phyloP scores from a whole-genome alignment of 2,888 invertebrate species.

The Oligia strigilis region DNA sequence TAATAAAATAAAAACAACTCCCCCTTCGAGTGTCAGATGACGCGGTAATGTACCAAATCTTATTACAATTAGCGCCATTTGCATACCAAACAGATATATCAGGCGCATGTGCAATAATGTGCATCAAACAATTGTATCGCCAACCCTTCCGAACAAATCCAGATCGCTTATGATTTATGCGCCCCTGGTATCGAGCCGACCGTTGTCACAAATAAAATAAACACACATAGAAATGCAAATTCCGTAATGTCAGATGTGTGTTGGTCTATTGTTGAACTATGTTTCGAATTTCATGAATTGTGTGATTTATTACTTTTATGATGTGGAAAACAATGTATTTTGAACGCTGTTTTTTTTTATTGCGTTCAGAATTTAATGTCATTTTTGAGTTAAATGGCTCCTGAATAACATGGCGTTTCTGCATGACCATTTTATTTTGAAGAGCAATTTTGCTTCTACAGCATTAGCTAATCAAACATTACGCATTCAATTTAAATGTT shows the following conservation, averaged over 20 bases:
- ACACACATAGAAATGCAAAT: slow-evolving; percentile 85
- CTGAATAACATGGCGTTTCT: slow-evolving; percentile 29
- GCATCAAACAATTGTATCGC: slow-evolving; percentile 69
- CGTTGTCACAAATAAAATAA: slow-evolving; percentile 78
- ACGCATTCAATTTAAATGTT: slow-evolving; percentile 31
- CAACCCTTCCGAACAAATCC: slow-evolving; percentile 81
- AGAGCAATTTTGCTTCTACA: slow-evolving; percentile 8
- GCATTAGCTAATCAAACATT: slow-evolving; percentile 15
- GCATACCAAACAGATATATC: slow-evolving; percentile 87
- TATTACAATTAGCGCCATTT: slow-evolving; percentile 88
- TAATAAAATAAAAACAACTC: slow-evolving; percentile 69
- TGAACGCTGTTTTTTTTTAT: slow-evolving; percentile 24
- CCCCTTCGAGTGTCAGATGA: slow-evolving; percentile 67
- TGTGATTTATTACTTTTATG: slow-evolving; percentile 63
- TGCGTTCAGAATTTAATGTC: slow-evolving; percentile 22
- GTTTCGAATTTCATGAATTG: slow-evolving; percentile 57
- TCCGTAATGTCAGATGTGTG: slow-evolving; percentile 68
- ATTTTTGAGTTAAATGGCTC: slow-evolving; percentile 54
- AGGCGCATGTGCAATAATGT: slow-evolving; percentile 80
- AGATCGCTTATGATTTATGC: slow-evolving; percentile 87
- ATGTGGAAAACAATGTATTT: slow-evolving; percentile 61
- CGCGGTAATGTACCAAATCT: slow-evolving; percentile 79
- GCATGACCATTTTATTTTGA: slow-evolving; percentile 20
- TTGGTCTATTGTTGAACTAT: slow-evolving; percentile 66
- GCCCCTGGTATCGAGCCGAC: slow-evolving; percentile 77